A percentile compares a stretch with the other conserved stretches of the same genome.
phyloP scores from a whole-genome alignment of 2,888 invertebrate genomes.

The Malthinus seriepunctatus region DNA sequence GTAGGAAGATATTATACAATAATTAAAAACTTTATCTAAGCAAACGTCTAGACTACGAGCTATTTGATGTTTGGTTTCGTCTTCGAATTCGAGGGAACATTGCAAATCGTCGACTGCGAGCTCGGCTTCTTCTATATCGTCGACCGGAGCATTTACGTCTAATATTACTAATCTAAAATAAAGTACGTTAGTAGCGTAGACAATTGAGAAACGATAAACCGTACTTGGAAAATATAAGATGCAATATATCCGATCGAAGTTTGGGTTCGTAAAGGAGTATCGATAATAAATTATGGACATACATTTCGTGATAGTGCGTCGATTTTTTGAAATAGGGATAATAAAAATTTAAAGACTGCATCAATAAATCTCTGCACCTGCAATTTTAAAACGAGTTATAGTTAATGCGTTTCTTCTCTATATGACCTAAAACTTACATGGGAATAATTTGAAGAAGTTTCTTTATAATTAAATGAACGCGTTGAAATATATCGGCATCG shows the following conservation, averaged over 20 bases:
- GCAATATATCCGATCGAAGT: slow-evolving; percentile 69
- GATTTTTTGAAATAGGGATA: slow-evolving; percentile 80
- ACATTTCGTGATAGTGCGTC: slow-evolving; percentile 71
- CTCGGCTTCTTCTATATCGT: slow-evolving; percentile 58
- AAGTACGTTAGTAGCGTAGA: neutral
- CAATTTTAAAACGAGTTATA: slow-evolving; percentile 37
- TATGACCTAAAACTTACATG: slow-evolving; percentile 55
- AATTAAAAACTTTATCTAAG: slow-evolving; percentile 73
- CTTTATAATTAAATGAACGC: slow-evolving; percentile 61
- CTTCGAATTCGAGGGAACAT: slow-evolving; percentile 26
- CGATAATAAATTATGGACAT: slow-evolving; percentile 77
- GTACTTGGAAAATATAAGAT: slow-evolving; percentile 77
- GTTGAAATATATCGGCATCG: slow-evolving; percentile 61
- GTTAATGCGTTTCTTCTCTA: slow-evolving; percentile 1
- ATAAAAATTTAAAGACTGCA: slow-evolving; percentile 64
- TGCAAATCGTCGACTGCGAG: slow-evolving; percentile 54
- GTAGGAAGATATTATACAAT: slow-evolving; percentile 66
- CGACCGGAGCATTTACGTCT: slow-evolving; percentile 71
- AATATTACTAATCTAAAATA: slow-evolving; percentile 68
- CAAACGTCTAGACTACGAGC: slow-evolving; percentile 76
- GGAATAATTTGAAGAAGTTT: slow-evolving; percentile 59
- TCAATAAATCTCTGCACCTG: slow-evolving; percentile 73
- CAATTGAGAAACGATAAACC: slow-evolving; percentile 37
- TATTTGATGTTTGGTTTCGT: slow-evolving; percentile 58
- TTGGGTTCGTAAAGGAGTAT: slow-evolving; percentile 75